Percentiles rank a stretch among this genome's conserved stretches.
Conservation (phyloP, 2,113 vertebrate species). For the Macroglossus sobrinus region DNA sequence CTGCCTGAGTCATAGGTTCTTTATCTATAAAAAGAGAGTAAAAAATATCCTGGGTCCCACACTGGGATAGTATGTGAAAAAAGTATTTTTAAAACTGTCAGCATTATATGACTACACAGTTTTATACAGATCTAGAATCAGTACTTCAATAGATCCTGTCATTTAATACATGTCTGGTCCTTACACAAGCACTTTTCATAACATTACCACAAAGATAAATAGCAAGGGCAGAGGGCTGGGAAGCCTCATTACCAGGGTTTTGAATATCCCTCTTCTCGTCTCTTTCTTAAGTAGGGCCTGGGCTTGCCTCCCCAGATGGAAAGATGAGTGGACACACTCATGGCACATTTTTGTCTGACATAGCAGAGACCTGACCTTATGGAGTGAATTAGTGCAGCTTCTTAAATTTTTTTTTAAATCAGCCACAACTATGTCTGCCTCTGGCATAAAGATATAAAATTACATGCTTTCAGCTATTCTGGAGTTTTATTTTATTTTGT, state of each 20-base stretch:
- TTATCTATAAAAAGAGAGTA: neutral
- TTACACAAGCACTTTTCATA: neutral
- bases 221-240: neutral
- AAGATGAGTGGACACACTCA: neutral
- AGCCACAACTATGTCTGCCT: constrained; percentile 42
- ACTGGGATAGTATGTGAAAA: neutral
- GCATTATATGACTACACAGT: neutral
- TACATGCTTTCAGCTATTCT: constrained; percentile 72
- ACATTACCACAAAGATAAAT: constrained; percentile 6
- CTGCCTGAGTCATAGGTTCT: neutral
- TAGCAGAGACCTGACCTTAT: neutral
- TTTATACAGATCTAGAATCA: neutral
- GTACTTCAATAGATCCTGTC: neutral
- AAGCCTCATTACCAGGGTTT: neutral
- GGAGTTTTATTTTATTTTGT: constrained; percentile 56
- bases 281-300: neutral
- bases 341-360: constrained; percentile 20
- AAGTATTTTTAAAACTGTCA: neutral
- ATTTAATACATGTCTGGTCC: neutral
- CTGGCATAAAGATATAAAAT: constrained; percentile 70
- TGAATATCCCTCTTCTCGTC: constrained; percentile 17
- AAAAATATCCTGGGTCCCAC: neutral
- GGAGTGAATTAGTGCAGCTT: constrained; percentile 44
- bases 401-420: constrained; percentile 47
- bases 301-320: neutral